Evolutionary conservation across 2,888 invertebrate genomes (phyloP).

Genomic region (Fragum fragum): DNA sequence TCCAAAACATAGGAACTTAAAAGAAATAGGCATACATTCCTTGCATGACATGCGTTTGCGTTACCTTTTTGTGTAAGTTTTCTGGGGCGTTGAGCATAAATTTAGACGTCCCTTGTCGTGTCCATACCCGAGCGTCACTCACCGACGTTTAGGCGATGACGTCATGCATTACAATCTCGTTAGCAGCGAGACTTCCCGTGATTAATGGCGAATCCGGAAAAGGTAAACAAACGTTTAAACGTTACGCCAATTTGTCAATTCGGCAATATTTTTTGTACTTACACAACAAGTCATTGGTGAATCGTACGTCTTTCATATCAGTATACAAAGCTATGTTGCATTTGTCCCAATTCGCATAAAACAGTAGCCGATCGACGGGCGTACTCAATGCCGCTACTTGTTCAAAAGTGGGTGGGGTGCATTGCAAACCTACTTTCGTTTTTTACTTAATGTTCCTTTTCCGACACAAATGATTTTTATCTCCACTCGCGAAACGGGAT

Average conservation of each 20-base stretch:
- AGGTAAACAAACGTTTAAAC: conserved; percentile 54
- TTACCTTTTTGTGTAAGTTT: conserved; percentile 9
- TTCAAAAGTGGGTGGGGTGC: conserved; percentile 3
- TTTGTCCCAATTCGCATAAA: no score
- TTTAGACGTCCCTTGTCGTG: conserved; percentile 42
- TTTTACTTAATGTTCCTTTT: background rate
- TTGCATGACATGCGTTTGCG: no score
- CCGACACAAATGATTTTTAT: no score
- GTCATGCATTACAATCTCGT: conserved; percentile 62
- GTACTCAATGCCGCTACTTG: background rate
- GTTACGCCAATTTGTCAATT: conserved; percentile 1
- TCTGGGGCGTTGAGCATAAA: conserved; percentile 43
- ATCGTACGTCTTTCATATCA: no score
- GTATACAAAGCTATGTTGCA: no score
- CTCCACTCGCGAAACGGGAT: no score
- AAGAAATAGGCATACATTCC: no score
- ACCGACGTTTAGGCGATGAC: conserved; percentile 67
- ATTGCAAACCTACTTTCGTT: background rate
- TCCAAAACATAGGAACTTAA: no score
- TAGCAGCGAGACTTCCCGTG: conserved; percentile 59
- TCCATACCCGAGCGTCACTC: conserved; percentile 59
- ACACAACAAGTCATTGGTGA: no score
- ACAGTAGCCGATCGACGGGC: no score
- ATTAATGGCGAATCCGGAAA: conserved; percentile 45
- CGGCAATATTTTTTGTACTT: no score